These are phyloP conservation scores for Anthopleura sola DNA, from an alignment of 64 coral and sea anemone species.

Conservation along the genomic window DNA sequence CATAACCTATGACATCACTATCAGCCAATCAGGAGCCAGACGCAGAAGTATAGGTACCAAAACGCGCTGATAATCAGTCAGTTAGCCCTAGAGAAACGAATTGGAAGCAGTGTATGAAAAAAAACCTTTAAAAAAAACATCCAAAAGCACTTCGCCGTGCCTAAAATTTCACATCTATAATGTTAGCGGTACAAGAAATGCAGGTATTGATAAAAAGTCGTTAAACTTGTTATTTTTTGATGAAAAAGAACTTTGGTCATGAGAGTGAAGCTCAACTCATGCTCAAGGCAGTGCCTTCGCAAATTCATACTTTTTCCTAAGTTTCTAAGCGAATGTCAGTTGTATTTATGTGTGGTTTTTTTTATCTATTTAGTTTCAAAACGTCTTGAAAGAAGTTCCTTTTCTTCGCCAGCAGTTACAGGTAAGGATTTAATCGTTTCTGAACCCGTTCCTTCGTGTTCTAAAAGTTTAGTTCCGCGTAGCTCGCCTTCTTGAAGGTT, in stretches of 20 bases:
- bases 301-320: neutral
- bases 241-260: no score
- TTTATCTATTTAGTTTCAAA: neutral
- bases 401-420: neutral
- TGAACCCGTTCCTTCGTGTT: no score
- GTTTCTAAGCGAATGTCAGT: neutral
- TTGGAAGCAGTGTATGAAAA: neutral
- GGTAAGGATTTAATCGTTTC: no score
- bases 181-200: neutral
- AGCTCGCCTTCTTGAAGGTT: no score
- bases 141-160: neutral
- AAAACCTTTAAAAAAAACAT: neutral
- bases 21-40: neutral
- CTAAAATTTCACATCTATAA: neutral
- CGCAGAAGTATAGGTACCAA: neutral
- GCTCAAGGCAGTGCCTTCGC: neutral
- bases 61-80: neutral
- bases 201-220: neutral
- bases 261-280: neutral
- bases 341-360: neutral
- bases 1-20: conserved; percentile 2
- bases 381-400: neutral
- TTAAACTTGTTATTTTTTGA: neutral
- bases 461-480: no score
- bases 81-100: neutral